These are phyloP conservation scores for Chroicocephalus ridibundus DNA, from an alignment of 2,113 vertebrate genomes.

Conservation along the genomic window DNA sequence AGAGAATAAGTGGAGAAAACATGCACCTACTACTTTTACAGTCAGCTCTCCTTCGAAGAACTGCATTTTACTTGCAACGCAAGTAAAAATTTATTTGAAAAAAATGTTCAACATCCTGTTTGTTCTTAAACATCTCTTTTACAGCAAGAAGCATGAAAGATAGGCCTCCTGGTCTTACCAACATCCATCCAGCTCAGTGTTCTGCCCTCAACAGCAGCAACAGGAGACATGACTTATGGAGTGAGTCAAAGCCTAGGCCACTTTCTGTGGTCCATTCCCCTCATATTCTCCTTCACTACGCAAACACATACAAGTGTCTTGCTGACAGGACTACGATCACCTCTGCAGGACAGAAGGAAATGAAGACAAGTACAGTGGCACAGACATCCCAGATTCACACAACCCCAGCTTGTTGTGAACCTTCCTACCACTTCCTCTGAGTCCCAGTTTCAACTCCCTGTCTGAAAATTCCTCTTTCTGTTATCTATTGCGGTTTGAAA, in stretches of 20 bases:
- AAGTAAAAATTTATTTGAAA: background rate
- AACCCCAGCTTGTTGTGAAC: background rate
- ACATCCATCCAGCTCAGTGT: background rate
- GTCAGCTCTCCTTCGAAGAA: background rate
- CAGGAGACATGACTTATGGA: background rate
- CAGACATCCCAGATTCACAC: background rate
- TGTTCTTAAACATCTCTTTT: background rate
- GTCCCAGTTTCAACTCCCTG: background rate
- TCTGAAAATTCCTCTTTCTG: background rate
- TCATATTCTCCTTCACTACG: fast-evolving
- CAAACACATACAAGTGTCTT: background rate
- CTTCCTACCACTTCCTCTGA: background rate
- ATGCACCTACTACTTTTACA: background rate
- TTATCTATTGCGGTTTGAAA: background rate
- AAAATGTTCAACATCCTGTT: background rate
- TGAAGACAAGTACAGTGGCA: background rate
- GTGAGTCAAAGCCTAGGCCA: background rate
- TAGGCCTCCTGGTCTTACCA: background rate
- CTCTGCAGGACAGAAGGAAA: background rate
- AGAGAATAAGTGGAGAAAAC: background rate
- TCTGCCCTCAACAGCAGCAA: background rate
- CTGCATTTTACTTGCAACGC: background rate
- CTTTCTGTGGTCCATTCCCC: background rate
- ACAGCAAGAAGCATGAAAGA: background rate
- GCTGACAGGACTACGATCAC: background rate